Base-by-base conservation (phyloP, 2,888 invertebrate genomes). In the Pammene fasciana region DNA sequence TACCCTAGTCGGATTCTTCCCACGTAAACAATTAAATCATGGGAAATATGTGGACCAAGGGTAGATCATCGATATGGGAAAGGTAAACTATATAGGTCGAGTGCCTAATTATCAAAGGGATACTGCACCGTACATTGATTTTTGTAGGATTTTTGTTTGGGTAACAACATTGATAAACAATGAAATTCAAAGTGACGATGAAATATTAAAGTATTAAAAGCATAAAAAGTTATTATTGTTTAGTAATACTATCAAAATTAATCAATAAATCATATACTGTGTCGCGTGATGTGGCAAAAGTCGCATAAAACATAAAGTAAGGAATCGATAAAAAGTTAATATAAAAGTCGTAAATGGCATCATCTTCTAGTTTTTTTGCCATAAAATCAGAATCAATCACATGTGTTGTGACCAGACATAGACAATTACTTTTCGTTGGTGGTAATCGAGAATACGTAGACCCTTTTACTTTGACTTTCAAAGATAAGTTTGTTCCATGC, bases 11-110 rank as follows among this genome's bases (percentile, higher is more conserved):
- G 11, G 26, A 70, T 70, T 60, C 70, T 46, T 59, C 38, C 41
- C 70, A 70, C 59, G 70, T 70, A 65, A 70, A 65, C 60, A 65
- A 70, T 70, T 65, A 70, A 57, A 57, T 59, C 68, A 57, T 57
- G 52, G 57, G 64, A 41, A 67, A 64, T 57, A 59, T 60, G 54
- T 52, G 57, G 68, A 62, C 41, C 62, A 56, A 50, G 62, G 61
- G 41, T 43, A 50, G 48, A 36, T 56, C 52, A 11, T 9, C 56
- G 48, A 65, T 67, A 18, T 0, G 14, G 26, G 55, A 55, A 50
- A 48, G 48, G 34, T 64, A 14, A n/a, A 34, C 43, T 41, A 55
- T 18, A 18, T n/a, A n/a, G n/a, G n/a, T 4, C 11, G 2, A 34
- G n/a, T n/a, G n/a, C 45, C 46, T 43, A 26, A 6, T 26, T 43